Evolutionary conservation across 2,797 vertebrate genomes (phyloP).

Genomic region (Arnoldichthys spilopterus): DNA sequence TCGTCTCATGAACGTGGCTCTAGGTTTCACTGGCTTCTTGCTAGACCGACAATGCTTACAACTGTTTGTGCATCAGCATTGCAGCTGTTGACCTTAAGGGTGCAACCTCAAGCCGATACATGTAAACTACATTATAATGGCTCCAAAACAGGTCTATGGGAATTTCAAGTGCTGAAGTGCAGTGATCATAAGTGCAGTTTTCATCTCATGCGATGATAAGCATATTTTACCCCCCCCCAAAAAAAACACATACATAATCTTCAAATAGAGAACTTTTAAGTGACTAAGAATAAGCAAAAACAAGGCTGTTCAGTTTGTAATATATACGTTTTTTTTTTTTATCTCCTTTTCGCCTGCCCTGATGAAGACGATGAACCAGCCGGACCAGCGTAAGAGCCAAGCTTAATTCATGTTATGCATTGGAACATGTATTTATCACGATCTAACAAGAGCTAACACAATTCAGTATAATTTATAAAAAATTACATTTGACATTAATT

Average conservation of each 20-base stretch:
- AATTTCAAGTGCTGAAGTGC: constrained; percentile 73
- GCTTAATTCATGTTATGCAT: not conserved
- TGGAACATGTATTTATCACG: not conserved
- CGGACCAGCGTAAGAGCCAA: constrained; percentile 88
- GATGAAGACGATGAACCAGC: constrained; percentile 94
- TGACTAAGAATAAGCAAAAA: not conserved
- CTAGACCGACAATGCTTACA: not conserved
- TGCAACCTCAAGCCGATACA: not conserved
- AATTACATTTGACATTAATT: not conserved
- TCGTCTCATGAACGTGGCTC: not conserved
- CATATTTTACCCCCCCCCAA: not conserved
- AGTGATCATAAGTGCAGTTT: constrained; percentile 74
- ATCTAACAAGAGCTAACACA: not conserved
- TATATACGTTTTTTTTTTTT: constrained; percentile 64
- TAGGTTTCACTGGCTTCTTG: not conserved
- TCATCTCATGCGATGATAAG: constrained; percentile 66
- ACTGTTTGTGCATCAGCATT: not conserved
- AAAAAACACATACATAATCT: not conserved
- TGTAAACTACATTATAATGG: not conserved
- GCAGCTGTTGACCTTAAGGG: not conserved
- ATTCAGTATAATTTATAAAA: no score
- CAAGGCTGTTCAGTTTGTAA: constrained; percentile 47
- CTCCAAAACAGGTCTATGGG: not conserved
- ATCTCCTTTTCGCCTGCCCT: constrained; percentile 40
- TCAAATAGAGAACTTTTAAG: not conserved